Conservation (phyloP, 2,113 vertebrate species). For the Pyrgilauda ruficollis region DNA sequence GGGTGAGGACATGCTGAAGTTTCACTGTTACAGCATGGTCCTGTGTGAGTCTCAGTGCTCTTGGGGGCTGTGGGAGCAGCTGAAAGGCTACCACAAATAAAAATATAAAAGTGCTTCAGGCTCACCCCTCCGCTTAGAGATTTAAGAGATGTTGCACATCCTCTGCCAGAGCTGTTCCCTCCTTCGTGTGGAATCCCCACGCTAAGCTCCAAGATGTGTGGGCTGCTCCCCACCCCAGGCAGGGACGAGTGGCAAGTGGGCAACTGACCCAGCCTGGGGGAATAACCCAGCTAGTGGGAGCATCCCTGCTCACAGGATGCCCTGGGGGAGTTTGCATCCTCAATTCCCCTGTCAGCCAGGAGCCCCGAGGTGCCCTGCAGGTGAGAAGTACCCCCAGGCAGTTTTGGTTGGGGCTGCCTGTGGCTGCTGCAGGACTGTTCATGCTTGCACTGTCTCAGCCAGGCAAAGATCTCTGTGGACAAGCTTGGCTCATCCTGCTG, state of each 20-base stretch:
- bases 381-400: background rate
- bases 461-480: background rate
- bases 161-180: background rate
- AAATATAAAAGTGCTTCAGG: background rate
- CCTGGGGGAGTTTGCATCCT: accelerated
- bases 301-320: background rate
- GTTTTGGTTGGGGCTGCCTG: background rate
- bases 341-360: accelerated
- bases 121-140: accelerated
- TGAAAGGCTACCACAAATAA: background rate
- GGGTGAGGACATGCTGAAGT: background rate
- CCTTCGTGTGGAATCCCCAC: background rate
- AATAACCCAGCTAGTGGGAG: background rate
- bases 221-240: background rate
- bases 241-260: accelerated
- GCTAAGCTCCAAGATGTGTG: accelerated
- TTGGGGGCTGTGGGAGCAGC: background rate
- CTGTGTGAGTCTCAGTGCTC: background rate
- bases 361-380: background rate
- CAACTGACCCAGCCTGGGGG: background rate
- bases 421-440: background rate
- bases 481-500: background rate
- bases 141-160: accelerated
- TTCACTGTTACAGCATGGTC: background rate
- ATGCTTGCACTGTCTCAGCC: background rate